Evolutionary conservation across 92 coral and sea anemone species (phyloP).

Genomic region (Paragorgia papillata): DNA sequence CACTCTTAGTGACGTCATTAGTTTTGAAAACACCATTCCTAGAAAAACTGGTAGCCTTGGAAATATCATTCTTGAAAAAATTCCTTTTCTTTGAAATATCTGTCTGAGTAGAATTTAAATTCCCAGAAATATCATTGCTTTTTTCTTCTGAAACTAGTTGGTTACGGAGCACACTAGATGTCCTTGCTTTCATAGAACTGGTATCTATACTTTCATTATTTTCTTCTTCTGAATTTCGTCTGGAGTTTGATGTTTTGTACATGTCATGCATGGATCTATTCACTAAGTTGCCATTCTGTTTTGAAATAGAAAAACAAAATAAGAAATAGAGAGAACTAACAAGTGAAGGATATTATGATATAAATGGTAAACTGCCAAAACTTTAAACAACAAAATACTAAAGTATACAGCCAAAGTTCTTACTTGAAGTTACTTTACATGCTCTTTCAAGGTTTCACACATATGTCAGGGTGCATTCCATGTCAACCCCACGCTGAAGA

Average conservation of each 20-base stretch:
- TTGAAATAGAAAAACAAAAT: background rate
- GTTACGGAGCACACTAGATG: background rate
- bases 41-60: background rate
- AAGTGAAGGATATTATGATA: background rate
- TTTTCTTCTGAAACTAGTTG: background rate
- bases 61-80: background rate
- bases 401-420: too few species aligned
- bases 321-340: background rate
- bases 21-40: background rate
- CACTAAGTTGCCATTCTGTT: constrained; percentile 76
- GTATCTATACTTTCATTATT: background rate
- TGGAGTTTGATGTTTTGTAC: constrained; percentile 69
- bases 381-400: too few species aligned
- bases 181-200: background rate
- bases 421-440: too few species aligned
- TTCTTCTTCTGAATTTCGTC: constrained; percentile 51
- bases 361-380: background rate
- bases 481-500: too few species aligned
- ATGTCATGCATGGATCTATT: constrained; percentile 86
- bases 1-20: background rate
- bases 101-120: background rate
- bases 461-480: too few species aligned
- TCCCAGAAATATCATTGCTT: background rate
- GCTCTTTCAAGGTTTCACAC: too few species aligned
- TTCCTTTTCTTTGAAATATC: background rate